Conservation (phyloP, 1,140 invertebrate species). For the Spodoptera frugiperda region DNA sequence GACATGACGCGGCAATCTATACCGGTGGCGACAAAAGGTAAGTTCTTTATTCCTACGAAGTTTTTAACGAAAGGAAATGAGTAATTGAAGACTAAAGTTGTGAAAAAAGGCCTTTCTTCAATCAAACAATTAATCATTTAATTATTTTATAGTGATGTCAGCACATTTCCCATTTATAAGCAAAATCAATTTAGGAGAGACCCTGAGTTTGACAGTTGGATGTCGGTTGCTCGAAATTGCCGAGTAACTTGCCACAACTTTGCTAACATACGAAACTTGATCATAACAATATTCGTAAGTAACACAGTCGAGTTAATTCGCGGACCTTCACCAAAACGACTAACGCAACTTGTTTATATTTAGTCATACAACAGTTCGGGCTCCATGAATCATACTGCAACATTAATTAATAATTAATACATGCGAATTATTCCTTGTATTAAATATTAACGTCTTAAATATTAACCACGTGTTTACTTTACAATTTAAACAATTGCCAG, state of each 20-base stretch:
- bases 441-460: neutral
- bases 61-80: neutral
- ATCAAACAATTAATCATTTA: too few species aligned
- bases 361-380: constrained; percentile 12
- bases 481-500: neutral
- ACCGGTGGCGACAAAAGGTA: constrained; percentile 85
- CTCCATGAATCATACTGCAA: constrained; percentile 44
- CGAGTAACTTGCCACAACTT: neutral
- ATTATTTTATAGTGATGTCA: too few species aligned
- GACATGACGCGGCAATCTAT: constrained; percentile 86
- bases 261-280: neutral
- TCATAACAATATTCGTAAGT: constrained; percentile 9
- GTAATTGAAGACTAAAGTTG: neutral
- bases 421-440: neutral
- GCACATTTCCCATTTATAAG: too few species aligned
- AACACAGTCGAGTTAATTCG: constrained; percentile 14
- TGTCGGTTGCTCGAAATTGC: too few species aligned
- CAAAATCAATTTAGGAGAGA: too few species aligned
- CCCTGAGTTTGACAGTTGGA: too few species aligned
- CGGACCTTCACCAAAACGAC: constrained; percentile 18
- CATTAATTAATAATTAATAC: too few species aligned
- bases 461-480: neutral
- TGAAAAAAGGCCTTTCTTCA: too few species aligned
- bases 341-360: constrained; percentile 22
- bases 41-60: constrained; percentile 47